Evolutionary conservation across 2,888 invertebrate species (phyloP), one percentile per base, ranked within the genome.

Genomic region (Apomyelois bistriatella): DNA sequence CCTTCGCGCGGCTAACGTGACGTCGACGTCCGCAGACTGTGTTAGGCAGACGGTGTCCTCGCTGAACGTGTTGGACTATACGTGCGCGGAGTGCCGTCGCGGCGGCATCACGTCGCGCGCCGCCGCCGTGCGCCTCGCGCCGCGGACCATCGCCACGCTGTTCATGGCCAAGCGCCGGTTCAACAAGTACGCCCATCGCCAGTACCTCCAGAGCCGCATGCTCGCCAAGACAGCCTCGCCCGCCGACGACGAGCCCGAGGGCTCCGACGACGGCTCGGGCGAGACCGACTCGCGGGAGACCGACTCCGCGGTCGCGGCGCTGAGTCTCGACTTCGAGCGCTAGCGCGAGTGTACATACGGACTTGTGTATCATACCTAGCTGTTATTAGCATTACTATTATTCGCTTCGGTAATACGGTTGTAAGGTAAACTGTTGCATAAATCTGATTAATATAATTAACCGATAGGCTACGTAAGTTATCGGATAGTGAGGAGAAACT

Each of bases 101-200:
- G 86, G 89, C 67, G 90, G 89, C 55, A 89, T 89, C 76, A 85
- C 89, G 68, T 90, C 89, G 56, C 87, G 89, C 66, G 85, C 89
- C 10, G 89, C 89, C 58, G 89, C 89, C 67, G 89, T 82, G 58
- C 85, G 89, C 53, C 78, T 84, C 16, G 89, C 89, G 66, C 89
- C 89, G 69, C 82, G 89, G 55, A 90, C 89, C 66, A 87, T 90
- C 77, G 89, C 89, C 74, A 89, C 89, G 64, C 84, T 90, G 52
- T 90, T 90, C 84, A 90, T 90, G 89, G 89, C 89, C 71, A 90
- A 90, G 82, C 87, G 89, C 1, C 85, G 89, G 59, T 90, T 90
- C 86, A 90, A 90, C 86, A 89, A 89, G 78, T 90, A 90, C 84
- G 89, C 89, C 70, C 89, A 89, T 69, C 80, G 84, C 36, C 89